Base-by-base conservation (phyloP, 2,113 vertebrate species). In the Perca fluviatilis region DNA sequence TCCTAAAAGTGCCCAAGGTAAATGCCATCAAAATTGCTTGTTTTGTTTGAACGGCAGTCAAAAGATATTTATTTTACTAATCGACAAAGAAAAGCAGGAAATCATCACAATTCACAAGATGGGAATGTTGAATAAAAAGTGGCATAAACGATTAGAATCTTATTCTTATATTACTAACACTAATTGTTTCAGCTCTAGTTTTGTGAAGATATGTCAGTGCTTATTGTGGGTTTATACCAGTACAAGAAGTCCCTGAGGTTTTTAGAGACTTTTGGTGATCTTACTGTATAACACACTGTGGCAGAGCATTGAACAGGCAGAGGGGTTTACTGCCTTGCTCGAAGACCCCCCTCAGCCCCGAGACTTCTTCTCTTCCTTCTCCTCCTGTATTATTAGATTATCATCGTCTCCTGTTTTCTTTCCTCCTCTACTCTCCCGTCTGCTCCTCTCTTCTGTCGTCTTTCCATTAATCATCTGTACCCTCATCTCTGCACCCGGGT, bases 381-480 rank as follows among this genome's bases (percentile, higher is more conserved):
- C 64, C 9, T 43, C 40, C 40, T 43, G 9, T 11, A 11, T 43
- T 43, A 43, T 43, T 40, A 40, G 25, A 21, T 68, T 43, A 49
- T 12, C 51, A 33, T 27, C 58, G 23, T 21, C 61, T 82, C 74
- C 61, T 58, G 56, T 69, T 51, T 61, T 74, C 61, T 47, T 21
- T 74, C 16, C 25, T 64, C 19, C 11, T 58, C 61, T 14, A 4
- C 9, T 19, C 25, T 47, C 27, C 16, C 30, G 27, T 67, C n/a
- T 72, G 57, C 62, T 66, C 64, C 12, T 67, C 18, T 66, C 12
- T 46, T 40, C 82, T 66, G 71, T 63, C 47, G 1, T 70, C 73
- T 70, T 33, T 74, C 82, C 46, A 77, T 87, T 86, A 69, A 74
- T 90, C 86, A 85, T 74, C 83, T 36, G 13, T 16, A 51, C 62